Evolutionary conservation across 2,113 vertebrate species (phyloP), one percentile per base, ranked within the genome.

Genomic region (Ceyx margarethae): DNA sequence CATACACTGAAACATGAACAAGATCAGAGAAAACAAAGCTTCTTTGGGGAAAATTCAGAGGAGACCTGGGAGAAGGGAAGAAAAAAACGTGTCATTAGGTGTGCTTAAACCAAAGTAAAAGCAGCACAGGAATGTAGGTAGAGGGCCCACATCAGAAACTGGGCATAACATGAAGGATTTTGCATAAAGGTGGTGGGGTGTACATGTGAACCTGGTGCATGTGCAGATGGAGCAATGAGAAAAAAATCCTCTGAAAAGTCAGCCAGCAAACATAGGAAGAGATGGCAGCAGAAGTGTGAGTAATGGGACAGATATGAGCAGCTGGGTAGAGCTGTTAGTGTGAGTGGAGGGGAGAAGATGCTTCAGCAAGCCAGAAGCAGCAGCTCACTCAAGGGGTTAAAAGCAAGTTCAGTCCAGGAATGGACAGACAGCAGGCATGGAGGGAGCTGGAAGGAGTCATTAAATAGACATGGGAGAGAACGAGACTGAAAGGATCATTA

Each of bases 401-500:
- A 95, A 95, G 53, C 1, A 2, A 90, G 79, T 94, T 95, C 93
- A 89, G 51, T 90, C 73, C 81, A 95, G 94, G 50, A 94, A 93
- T 77, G 95, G 84, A 93, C 91, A 97, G 91, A 86, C 77, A 95
- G 84, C 91, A 92, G 92, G 85, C 90, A 87, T 50, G 75, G 87
- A 87, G 66, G 62, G 42, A 96, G 94, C 54, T 89, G 86, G 69
- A 94, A 97, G 90, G 89, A 95, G 56, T 93, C 42, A 26, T 96
- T 96, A 94, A 96, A 92, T 91, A 96, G 93, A 96, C 87, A 96
- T 93, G 31, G 78, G 31, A 82, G 58, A 85, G 31, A 93, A 71
- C 37, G 66, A 73, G 54, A n/a, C 35, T 81, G 62, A 76, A 13
- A 81, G 18, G 22, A 82, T 71, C 37, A 62, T 87, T 73, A 72